Conservation (phyloP, 1,140 invertebrate species). For the Coelopa frigida region DNA sequence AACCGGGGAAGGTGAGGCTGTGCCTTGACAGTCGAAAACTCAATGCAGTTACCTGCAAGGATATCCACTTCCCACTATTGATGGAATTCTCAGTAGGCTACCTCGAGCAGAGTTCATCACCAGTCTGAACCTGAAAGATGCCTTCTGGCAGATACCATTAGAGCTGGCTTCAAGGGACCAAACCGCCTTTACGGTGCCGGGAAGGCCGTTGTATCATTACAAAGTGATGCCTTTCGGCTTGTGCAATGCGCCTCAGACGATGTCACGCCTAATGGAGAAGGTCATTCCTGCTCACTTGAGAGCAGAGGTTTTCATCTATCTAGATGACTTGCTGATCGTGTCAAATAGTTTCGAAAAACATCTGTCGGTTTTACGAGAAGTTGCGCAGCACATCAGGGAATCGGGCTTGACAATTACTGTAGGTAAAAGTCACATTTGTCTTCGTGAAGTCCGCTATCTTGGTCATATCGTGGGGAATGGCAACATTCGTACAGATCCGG, state of each 20-base stretch:
- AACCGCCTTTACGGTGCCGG: slow-evolving; percentile 42
- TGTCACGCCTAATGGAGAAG: slow-evolving; percentile 12
- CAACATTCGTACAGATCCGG: slow-evolving; percentile 38
- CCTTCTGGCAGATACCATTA: slow-evolving; percentile 13
- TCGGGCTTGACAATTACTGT: slow-evolving; percentile 20
- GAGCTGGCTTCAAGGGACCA: slow-evolving; percentile 16
- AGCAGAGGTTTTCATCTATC: slow-evolving; percentile 13
- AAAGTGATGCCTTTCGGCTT: slow-evolving; percentile 20
- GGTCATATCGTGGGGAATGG: slow-evolving; percentile 16
- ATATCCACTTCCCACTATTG: slow-evolving; percentile 28
- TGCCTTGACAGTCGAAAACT: slow-evolving; percentile 29
- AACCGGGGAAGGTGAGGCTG: slow-evolving; percentile 18
- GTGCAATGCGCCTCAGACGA: slow-evolving; percentile 10
- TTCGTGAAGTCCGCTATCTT: slow-evolving; percentile 20
- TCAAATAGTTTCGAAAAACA: slow-evolving; percentile 8
- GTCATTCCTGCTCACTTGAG: slow-evolving; percentile 39
- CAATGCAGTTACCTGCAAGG: slow-evolving; percentile 24
- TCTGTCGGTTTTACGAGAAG: not conserved
- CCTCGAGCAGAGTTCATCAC: slow-evolving; percentile 16
- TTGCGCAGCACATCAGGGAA: slow-evolving; percentile 3
- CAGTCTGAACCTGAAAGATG: slow-evolving; percentile 22
- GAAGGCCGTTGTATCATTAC: slow-evolving; percentile 30
- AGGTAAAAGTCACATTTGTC: slow-evolving; percentile 19
- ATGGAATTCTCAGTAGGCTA: slow-evolving; percentile 25
- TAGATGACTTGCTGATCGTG: slow-evolving; percentile 12